Base-by-base conservation (phyloP, 2,888 invertebrate species). In the Ornithoptera priamus region DNA sequence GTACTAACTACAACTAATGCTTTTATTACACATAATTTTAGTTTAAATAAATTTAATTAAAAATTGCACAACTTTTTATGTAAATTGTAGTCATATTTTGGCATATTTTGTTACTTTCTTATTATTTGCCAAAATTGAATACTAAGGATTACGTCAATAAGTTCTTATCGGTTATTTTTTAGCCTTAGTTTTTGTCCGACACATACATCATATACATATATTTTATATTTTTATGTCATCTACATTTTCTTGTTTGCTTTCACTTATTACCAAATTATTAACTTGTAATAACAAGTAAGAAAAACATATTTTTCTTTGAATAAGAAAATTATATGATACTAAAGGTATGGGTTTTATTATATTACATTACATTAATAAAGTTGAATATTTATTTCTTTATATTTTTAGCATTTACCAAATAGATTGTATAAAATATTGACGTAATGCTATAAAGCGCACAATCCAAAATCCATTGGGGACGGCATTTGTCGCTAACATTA, bases 371-470 rank as follows among this genome's bases (percentile, higher is more conserved):
- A 53, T 53, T 53, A 7, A n/a, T n/a, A 4, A n/a, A 1, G 5
- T 7, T n/a, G 18, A 3, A 53, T 18, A n/a, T n/a, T n/a, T 53
- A 53, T 53, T 53, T 53, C 6, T 18, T n/a, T 8, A n/a, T 18
- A n/a, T 53, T 53, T 53, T 53, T 8, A n/a, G 20, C 30, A 30
- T 61, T 61, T 65, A 69, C 24, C 18, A 22, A 57, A 56, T 61
- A 61, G 65, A 42, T 60, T 64, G 59, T 30, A 3, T 30, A n/a
- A 42, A 30, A 62, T 62, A 62, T 62, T 66, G 57, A 70, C 24
- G 36, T 62, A 50, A 66, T 62, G 66, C 69, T 70, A 62, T 62
- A 59, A 66, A 70, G 53, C 58, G 69, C 69, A 70, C 69, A 70
- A 70, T 59, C 36, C 36, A 70, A 50, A 66, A 59, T 39, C 22